Percentiles rank a stretch among this genome's conserved stretches.
Evolutionary conservation across 1,140 invertebrate genomes (phyloP).

Genomic region (Globodera rostochiensis): DNA sequence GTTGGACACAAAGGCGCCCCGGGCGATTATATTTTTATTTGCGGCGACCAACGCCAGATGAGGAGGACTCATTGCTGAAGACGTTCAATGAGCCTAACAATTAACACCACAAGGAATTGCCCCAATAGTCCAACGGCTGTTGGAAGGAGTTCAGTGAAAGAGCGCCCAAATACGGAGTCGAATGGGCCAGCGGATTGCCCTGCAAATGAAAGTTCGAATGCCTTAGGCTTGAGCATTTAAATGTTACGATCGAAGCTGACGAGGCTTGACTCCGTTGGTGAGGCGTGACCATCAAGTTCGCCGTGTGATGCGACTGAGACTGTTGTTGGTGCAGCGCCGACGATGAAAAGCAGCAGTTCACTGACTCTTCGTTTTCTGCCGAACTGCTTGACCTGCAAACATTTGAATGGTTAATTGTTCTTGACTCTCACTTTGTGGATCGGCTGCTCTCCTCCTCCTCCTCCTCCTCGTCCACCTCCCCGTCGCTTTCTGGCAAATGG

Average conservation of each 20-base stretch:
- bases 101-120: neutral
- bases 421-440: neutral
- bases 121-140: neutral
- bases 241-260: neutral
- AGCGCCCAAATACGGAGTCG: constrained; percentile 14
- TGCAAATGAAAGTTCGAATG: neutral
- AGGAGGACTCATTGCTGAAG: neutral
- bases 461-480: constrained; percentile 32
- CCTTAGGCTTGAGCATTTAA: neutral
- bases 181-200: constrained; percentile 24
- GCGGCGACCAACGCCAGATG: neutral
- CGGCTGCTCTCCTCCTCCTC: constrained; percentile 17
- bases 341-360: neutral
- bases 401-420: neutral
- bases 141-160: constrained; percentile 9
- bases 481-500: constrained; percentile 11
- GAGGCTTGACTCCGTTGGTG: neutral
- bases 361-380: constrained; percentile 7
- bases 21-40: neutral
- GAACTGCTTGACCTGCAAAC: constrained; percentile 7
- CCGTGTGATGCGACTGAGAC: neutral
- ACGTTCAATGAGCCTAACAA: neutral
- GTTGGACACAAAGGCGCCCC: neutral
- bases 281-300: constrained; percentile 9
- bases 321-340: neutral